Evolutionary conservation across 2,888 invertebrate species (phyloP).

Genomic region (Melieria crassipennis): DNA sequence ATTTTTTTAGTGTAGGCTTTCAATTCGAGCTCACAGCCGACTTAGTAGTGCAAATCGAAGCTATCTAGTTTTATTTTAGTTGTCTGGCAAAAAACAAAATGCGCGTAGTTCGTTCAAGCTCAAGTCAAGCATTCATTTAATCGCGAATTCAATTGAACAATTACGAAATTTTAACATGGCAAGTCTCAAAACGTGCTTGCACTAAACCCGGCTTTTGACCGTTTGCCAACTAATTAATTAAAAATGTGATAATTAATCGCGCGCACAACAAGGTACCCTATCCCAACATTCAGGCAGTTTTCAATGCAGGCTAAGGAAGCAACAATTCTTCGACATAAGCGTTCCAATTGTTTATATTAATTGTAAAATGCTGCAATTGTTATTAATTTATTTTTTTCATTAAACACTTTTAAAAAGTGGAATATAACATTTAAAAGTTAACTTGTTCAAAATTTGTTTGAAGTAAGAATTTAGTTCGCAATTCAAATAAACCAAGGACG

Average conservation of each 20-base stretch:
- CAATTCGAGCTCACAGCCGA: background rate
- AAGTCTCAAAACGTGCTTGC: background rate
- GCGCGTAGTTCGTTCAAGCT: constrained; percentile 54
- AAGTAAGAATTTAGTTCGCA: constrained; percentile 39
- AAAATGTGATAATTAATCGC: constrained; percentile 44
- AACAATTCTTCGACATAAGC: constrained; percentile 57
- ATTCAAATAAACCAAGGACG: constrained; percentile 13
- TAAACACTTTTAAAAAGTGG: too few relatives aligned
- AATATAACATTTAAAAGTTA: too few relatives aligned
- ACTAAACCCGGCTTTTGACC: background rate
- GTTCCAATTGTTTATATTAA: constrained; percentile 22
- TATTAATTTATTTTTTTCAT: too few relatives aligned
- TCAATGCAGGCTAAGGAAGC: constrained; percentile 56
- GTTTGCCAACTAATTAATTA: constrained; percentile 15
- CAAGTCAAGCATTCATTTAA: constrained; percentile 57
- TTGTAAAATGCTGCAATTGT: too few relatives aligned
- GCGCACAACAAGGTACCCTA: constrained; percentile 89
- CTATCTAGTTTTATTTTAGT: too few relatives aligned
- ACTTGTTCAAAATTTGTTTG: constrained; percentile 34
- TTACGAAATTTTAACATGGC: background rate
- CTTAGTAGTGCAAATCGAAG: too few relatives aligned
- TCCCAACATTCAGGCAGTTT: constrained; percentile 97
- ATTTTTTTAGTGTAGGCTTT: constrained; percentile 15
- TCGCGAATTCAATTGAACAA: constrained; percentile 28
- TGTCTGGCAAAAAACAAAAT: constrained; percentile 16